A percentile compares a stretch with the other conserved stretches of the same genome.
Conservation (phyloP, 2,113 vertebrate genomes). For the Leucosticte australis region DNA sequence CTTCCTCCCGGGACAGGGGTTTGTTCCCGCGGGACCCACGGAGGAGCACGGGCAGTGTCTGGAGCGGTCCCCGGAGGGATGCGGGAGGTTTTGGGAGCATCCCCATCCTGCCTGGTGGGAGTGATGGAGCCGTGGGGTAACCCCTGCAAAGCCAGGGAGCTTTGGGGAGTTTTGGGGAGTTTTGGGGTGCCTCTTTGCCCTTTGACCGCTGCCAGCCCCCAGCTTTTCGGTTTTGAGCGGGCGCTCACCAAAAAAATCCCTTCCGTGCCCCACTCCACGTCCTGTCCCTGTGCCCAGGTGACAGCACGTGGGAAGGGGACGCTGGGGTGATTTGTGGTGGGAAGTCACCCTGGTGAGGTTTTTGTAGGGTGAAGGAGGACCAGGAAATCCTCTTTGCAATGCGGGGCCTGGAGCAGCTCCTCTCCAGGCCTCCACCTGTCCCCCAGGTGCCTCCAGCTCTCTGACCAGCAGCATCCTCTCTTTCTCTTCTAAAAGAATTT, state of each 20-base stretch:
- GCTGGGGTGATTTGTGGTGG: fast-evolving
- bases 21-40: fast-evolving
- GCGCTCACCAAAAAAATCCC: background rate
- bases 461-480: background rate
- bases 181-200: background rate
- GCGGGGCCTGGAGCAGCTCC: background rate
- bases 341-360: background rate
- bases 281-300: fast-evolving
- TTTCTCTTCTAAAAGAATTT: background rate
- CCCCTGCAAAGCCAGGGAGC: background rate
- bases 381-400: fast-evolving
- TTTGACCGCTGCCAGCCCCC: fast-evolving
- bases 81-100: background rate
- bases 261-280: fast-evolving
- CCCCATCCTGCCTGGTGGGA: background rate
- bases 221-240: background rate
- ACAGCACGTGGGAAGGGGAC: background rate
- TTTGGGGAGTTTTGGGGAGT: background rate
- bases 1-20: background rate
- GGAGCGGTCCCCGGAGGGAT: background rate
- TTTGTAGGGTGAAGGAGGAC: background rate
- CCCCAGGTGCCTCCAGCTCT: background rate
- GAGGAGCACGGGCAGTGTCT: background rate
- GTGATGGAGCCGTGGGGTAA: background rate
- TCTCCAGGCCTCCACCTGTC: background rate